Evolutionary conservation across 2,888 invertebrate species (phyloP).

Genomic region (Idaea dimidiata): DNA sequence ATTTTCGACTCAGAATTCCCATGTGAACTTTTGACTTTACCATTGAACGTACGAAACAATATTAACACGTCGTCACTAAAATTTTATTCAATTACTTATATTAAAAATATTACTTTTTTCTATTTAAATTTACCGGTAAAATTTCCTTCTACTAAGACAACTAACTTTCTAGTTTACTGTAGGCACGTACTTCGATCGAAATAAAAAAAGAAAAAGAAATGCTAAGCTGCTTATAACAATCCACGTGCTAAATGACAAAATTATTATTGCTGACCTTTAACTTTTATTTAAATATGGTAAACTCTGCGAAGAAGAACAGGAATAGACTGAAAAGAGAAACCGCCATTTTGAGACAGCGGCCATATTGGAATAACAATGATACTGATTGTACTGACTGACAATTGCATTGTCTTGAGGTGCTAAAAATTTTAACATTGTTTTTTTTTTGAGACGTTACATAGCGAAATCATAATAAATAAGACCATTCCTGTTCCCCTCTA

Average conservation of each 20-base stretch:
- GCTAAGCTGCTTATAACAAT: not conserved
- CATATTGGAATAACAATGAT: too few relatives aligned
- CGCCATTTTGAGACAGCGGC: too few relatives aligned
- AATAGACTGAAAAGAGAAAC: not conserved
- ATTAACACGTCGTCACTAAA: not conserved
- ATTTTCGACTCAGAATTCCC: not conserved
- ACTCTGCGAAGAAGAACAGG: not conserved
- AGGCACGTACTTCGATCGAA: not conserved
- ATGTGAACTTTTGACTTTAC: not conserved
- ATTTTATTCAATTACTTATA: not conserved
- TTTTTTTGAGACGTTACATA: too few relatives aligned
- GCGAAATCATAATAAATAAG: not conserved
- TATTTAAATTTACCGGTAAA: not conserved
- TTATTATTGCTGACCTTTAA: not conserved
- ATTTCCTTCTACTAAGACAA: not conserved
- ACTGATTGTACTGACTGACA: too few relatives aligned
- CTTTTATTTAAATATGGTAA: not conserved
- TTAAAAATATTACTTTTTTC: conserved; percentile 5
- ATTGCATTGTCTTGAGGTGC: too few relatives aligned
- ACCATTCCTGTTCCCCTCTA: not conserved
- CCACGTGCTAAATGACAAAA: conserved; percentile 4
- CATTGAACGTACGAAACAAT: not conserved
- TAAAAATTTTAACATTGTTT: too few relatives aligned
- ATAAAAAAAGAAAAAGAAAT: not conserved
- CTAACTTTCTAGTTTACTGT: not conserved